phyloP scores from a whole-genome alignment of 2,888 invertebrate species.

The Luperina testacea region DNA sequence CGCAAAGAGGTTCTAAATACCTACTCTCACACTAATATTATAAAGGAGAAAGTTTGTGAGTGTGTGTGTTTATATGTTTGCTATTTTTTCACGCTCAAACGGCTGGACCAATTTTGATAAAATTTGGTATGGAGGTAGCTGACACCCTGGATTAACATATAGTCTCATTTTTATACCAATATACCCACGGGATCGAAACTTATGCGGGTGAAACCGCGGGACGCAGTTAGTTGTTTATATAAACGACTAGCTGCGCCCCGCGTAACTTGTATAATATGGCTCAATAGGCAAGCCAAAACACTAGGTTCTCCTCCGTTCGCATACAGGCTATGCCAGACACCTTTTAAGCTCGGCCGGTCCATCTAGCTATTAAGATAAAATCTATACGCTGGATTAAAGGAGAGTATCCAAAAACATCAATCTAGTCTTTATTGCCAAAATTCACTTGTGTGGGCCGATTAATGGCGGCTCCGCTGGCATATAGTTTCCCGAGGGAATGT shows the following conservation, averaged over 20 bases:
- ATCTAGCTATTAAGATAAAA: constrained; percentile 12
- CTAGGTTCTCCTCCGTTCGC: neutral
- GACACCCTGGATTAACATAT: too few relatives aligned
- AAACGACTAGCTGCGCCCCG: too few relatives aligned
- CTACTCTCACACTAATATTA: too few relatives aligned
- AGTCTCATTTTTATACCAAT: too few relatives aligned
- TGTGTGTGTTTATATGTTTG: too few relatives aligned
- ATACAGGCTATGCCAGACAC: neutral
- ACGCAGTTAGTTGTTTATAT: too few relatives aligned
- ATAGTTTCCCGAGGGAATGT: constrained; percentile 56
- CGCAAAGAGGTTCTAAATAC: neutral
- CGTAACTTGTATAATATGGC: neutral
- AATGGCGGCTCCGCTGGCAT: constrained; percentile 38
- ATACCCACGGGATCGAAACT: too few relatives aligned
- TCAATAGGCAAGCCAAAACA: neutral
- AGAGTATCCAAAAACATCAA: constrained; percentile 45
- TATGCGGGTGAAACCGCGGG: too few relatives aligned
- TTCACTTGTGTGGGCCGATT: constrained; percentile 51
- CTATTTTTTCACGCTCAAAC: too few relatives aligned
- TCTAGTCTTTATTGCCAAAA: constrained; percentile 56
- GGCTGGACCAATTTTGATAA: too few relatives aligned
- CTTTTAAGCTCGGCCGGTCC: neutral
- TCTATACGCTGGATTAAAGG: constrained; percentile 17
- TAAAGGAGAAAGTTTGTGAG: too few relatives aligned
- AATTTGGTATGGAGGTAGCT: too few relatives aligned